Conservation (phyloP, 2,888 invertebrate genomes). For the Polydesmus complanatus region DNA sequence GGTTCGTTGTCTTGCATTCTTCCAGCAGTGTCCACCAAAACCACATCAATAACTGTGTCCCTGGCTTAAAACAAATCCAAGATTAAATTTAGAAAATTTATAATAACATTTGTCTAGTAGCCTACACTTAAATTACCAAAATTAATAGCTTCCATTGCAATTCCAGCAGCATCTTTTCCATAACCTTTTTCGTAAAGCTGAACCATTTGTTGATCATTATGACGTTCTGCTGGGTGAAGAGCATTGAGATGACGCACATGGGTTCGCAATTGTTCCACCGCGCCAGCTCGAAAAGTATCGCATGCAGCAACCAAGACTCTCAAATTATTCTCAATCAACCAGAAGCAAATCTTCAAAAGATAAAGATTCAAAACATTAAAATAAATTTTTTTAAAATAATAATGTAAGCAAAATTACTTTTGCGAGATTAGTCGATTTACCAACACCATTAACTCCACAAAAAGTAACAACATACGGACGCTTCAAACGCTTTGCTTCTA, state of each 20-base stretch:
- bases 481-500: slow-evolving; percentile 65
- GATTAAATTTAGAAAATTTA: too few species aligned
- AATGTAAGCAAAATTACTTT: slow-evolving; percentile 43
- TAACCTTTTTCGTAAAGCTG: slow-evolving; percentile 97
- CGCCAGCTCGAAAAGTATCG: slow-evolving; percentile 97
- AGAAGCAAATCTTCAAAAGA: slow-evolving; percentile 68
- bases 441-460: slow-evolving; percentile 98
- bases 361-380: too few species aligned
- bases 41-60: slow-evolving; percentile 71
- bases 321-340: slow-evolving; percentile 94
- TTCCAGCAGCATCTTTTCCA: slow-evolving; percentile 94
- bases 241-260: slow-evolving; percentile 87
- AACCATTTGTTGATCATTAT: slow-evolving; percentile 63
- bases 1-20: slow-evolving; percentile 99
- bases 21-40: slow-evolving; percentile 98
- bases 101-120: neutral
- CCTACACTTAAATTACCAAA: slow-evolving; percentile 38
- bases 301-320: slow-evolving; percentile 95
- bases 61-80: slow-evolving; percentile 38
- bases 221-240: slow-evolving; percentile 66
- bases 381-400: neutral
- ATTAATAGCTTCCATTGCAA: slow-evolving; percentile 92
- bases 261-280: slow-evolving; percentile 94
- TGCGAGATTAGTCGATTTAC: slow-evolving; percentile 95
- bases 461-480: slow-evolving; percentile 92